These are phyloP conservation scores for Grammomys dolichurus DNA, from an alignment of 2,113 vertebrate species.

Conservation along the genomic window DNA sequence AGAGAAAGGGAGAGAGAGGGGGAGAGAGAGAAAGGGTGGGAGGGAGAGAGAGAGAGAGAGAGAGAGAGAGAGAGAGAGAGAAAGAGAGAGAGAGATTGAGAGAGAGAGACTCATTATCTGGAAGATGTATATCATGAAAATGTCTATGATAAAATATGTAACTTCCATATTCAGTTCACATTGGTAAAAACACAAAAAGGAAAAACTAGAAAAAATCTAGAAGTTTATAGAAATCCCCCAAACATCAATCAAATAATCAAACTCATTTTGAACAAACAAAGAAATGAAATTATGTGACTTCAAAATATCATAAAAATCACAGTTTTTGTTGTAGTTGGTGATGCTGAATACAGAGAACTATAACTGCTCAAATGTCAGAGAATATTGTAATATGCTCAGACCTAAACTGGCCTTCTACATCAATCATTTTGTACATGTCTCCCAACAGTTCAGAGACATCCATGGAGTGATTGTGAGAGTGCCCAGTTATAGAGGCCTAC, in stretches of 20 bases:
- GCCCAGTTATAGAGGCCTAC: too few species aligned
- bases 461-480: too few species aligned
- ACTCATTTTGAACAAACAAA: neutral
- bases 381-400: too few species aligned
- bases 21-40: neutral
- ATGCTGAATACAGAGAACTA: too few species aligned
- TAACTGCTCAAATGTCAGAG: too few species aligned
- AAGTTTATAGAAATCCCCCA: neutral
- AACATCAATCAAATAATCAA: neutral
- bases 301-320: neutral
- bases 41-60: too few species aligned
- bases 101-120: neutral
- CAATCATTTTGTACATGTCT: too few species aligned
- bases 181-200: neutral
- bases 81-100: too few species aligned
- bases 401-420: too few species aligned
- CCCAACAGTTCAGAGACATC: too few species aligned
- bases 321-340: too few species aligned
- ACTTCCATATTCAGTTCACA: neutral
- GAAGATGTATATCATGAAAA: neutral
- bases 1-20: neutral
- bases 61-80: too few species aligned
- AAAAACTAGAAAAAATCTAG: neutral
- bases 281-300: neutral
- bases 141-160: neutral